phyloP scores from a whole-genome alignment of 2,113 vertebrate genomes.

The Athene cunicularia region DNA sequence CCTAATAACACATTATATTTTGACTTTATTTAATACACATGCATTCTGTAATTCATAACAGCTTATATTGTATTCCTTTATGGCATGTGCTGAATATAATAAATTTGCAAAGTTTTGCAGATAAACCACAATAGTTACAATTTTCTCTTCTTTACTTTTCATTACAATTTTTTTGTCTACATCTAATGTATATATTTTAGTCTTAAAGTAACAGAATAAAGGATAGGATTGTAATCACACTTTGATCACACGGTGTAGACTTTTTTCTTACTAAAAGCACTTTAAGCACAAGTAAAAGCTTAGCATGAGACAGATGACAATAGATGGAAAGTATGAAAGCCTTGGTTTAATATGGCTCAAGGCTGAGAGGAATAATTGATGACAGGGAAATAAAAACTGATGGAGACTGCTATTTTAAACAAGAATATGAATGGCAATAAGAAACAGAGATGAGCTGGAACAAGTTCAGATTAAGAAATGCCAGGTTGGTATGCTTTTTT shows the following conservation, averaged over 20 bases:
- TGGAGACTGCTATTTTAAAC: constrained; percentile 47
- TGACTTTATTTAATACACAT: neutral
- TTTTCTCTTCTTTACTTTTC: neutral
- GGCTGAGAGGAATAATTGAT: constrained; percentile 35
- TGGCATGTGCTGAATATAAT: neutral
- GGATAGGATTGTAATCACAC: neutral
- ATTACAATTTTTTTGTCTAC: neutral
- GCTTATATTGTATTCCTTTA: neutral
- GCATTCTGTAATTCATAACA: neutral
- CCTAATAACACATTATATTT: neutral
- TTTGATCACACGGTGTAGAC: neutral
- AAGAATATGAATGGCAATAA: constrained; percentile 32
- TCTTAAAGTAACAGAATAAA: neutral
- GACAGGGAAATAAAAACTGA: constrained; percentile 50
- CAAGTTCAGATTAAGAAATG: constrained; percentile 20
- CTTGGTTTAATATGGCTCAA: constrained; percentile 32
- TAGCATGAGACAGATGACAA: constrained; percentile 8
- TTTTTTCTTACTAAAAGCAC: neutral
- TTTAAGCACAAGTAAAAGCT: constrained; percentile 6
- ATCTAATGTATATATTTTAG: neutral
- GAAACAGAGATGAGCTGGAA: constrained; percentile 30
- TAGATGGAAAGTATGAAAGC: constrained; percentile 43
- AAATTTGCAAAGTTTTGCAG: neutral
- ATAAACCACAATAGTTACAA: neutral
- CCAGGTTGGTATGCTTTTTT: neutral